phyloP scores from a whole-genome alignment of 2,888 invertebrate genomes.

The Monoplex corrugatus region DNA sequence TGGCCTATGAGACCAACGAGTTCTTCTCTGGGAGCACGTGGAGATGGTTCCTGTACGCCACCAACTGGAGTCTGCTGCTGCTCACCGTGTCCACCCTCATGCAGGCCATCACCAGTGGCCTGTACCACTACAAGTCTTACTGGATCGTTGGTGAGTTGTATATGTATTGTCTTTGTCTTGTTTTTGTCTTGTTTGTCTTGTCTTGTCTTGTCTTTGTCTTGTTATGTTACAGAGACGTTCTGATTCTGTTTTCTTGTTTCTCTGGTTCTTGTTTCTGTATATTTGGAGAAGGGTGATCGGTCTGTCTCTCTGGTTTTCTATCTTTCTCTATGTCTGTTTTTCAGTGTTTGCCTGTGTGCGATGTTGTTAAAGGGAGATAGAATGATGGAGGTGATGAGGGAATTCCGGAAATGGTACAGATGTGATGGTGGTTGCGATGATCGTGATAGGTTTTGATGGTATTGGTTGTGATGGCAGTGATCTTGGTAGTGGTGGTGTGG shows the following conservation, averaged over 20 bases:
- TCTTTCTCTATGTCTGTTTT: background rate
- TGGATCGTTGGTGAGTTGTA: constrained; percentile 59
- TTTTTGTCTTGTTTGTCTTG: background rate
- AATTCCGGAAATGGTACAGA: no score
- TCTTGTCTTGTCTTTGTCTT: background rate
- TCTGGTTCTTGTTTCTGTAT: background rate
- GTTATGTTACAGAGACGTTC: background rate
- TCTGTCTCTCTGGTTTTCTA: background rate
- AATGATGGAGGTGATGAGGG: no score
- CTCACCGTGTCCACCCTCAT: constrained; percentile 68
- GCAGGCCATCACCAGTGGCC: constrained; percentile 65
- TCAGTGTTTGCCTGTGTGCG: background rate
- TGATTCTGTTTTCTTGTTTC: background rate
- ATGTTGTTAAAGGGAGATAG: no score
- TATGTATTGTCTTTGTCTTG: background rate
- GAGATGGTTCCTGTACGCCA: constrained; percentile 76
- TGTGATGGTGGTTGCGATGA: no score
- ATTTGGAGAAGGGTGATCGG: background rate
- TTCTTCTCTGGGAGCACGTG: constrained; percentile 70
- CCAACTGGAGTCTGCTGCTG: constrained; percentile 78
- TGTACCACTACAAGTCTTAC: constrained; percentile 65
- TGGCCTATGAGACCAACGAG: constrained; percentile 68
- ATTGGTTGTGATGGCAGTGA: no score
- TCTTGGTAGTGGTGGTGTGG: no score
- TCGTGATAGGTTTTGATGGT: no score